These are phyloP conservation scores for Catagonus wagneri DNA, from an alignment of 2,113 vertebrate species.

Conservation along the genomic window DNA sequence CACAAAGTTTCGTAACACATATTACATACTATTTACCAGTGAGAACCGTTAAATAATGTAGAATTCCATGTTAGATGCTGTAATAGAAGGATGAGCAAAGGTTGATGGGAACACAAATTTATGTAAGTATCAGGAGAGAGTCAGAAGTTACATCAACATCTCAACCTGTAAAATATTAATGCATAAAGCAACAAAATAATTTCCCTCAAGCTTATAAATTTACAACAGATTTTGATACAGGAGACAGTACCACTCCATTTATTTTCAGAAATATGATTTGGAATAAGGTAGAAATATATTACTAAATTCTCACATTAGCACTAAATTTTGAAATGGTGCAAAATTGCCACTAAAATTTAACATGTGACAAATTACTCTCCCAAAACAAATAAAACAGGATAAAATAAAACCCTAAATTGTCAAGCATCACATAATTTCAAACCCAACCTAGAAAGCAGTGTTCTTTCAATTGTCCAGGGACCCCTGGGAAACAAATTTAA, in stretches of 20 bases:
- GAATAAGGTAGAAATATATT: not conserved
- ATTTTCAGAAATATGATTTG: not conserved
- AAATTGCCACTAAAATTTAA: slow-evolving; percentile 2
- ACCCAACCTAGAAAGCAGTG: not conserved
- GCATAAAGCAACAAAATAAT: slow-evolving; percentile 23
- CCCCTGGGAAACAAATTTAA: not conserved
- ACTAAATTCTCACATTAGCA: not conserved
- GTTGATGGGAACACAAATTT: not conserved
- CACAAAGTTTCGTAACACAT: not conserved
- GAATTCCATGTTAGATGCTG: not conserved
- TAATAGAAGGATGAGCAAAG: not conserved
- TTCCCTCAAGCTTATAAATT: not conserved
- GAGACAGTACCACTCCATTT: not conserved
- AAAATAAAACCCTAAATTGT: not conserved
- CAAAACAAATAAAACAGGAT: not conserved
- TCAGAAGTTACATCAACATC: not conserved
- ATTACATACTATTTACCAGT: not conserved
- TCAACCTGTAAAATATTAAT: not conserved
- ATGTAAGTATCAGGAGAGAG: not conserved
- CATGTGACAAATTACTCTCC: not conserved
- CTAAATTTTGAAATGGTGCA: not conserved
- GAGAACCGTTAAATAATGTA: not conserved
- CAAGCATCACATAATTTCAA: not conserved
- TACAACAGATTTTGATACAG: not conserved
- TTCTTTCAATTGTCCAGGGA: not conserved